A percentile compares a stretch with the other conserved stretches of the same genome.
These are phyloP conservation scores for Isichthys henryi DNA, from an alignment of 2,113 vertebrate genomes.

Conservation along the genomic window DNA sequence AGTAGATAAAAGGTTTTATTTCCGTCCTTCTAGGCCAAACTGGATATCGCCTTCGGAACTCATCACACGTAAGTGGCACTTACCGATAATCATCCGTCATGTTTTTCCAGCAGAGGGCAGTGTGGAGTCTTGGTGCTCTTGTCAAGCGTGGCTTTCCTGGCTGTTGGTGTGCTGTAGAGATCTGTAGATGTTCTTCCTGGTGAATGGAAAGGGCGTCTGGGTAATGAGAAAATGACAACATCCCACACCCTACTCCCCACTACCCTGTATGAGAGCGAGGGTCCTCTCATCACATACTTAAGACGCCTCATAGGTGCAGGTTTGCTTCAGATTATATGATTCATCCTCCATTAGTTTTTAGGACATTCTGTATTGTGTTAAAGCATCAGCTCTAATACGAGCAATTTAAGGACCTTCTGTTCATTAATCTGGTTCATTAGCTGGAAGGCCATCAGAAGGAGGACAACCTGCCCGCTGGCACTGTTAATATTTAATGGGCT, in stretches of 20 bases:
- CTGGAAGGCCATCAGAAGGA: not conserved
- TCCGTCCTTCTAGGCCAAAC: slow-evolving; percentile 74
- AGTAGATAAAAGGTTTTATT: not conserved
- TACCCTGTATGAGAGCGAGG: not conserved
- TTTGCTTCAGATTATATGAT: not conserved
- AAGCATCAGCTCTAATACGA: not conserved
- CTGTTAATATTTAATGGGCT: not conserved
- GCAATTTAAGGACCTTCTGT: not conserved
- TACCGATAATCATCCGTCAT: not conserved
- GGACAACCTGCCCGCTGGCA: not conserved
- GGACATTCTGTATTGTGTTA: not conserved
- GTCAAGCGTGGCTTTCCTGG: not conserved
- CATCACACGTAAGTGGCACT: slow-evolving; percentile 88
- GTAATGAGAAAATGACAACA: not conserved
- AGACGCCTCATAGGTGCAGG: not conserved
- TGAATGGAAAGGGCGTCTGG: not conserved
- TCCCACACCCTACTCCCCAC: not conserved
- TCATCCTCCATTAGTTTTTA: not conserved
- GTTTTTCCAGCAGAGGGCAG: not conserved
- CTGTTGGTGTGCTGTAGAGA: not conserved
- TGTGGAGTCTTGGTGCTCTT: not conserved
- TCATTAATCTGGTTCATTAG: not conserved
- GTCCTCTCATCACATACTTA: not conserved
- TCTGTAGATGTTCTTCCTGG: not conserved
- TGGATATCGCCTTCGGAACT: slow-evolving; percentile 96